Evolutionary conservation across 1,140 invertebrate genomes (phyloP).

Genomic region (Gonatopus flavifemur): DNA sequence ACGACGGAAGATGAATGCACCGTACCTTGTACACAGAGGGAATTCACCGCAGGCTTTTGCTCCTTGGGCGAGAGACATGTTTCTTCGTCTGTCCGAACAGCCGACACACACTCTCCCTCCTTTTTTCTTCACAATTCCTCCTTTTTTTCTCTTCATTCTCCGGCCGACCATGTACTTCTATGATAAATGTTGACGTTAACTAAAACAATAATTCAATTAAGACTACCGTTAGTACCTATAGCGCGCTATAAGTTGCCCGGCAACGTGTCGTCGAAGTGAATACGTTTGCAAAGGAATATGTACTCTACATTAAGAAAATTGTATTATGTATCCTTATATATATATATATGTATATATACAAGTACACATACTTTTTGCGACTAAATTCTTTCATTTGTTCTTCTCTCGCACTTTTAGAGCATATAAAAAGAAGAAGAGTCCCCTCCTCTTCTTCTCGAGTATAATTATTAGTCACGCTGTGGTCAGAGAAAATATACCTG

Average conservation of each 20-base stretch:
- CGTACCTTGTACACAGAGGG: conserved; percentile 28
- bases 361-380: too few species aligned
- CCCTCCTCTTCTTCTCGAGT: conserved; percentile 23
- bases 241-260: conserved; percentile 15
- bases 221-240: conserved; percentile 29
- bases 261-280: conserved; percentile 1
- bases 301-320: too few species aligned
- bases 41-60: conserved; percentile 18
- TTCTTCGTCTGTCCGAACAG: conserved; percentile 7
- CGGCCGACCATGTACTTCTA: conserved; percentile 16
- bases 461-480: conserved; percentile 41
- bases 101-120: too few species aligned
- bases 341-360: too few species aligned
- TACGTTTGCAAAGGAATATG: too few species aligned
- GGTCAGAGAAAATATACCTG: conserved; percentile 31
- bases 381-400: conserved; percentile 8
- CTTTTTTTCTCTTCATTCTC: too few species aligned
- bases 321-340: too few species aligned
- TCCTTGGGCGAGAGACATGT: conserved; percentile 27
- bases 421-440: conserved; percentile 17
- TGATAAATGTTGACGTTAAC: conserved; percentile 40
- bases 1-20: conserved; percentile 30
- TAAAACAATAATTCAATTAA: conserved; percentile 46
- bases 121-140: too few species aligned
- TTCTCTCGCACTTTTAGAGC: conserved; percentile 17